A percentile compares a stretch with the other conserved stretches of the same genome.
phyloP scores from a whole-genome alignment of 2,888 invertebrate species.

The Merodon equestris region DNA sequence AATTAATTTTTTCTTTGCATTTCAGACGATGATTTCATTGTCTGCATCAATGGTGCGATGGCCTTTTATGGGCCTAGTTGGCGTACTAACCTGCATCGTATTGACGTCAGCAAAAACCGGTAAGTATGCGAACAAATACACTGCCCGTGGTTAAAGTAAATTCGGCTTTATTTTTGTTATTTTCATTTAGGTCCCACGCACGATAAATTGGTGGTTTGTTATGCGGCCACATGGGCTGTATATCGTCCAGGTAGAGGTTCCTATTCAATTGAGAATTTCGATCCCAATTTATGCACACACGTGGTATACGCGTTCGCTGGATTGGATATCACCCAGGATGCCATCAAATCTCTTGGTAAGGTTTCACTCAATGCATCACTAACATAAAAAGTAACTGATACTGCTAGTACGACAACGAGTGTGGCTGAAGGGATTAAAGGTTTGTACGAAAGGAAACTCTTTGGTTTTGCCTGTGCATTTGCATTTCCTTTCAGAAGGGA shows the following conservation, averaged over 20 bases:
- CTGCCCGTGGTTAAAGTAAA: no score
- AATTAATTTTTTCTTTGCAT: constrained; percentile 11
- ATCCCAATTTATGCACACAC: constrained; percentile 88
- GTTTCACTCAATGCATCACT: constrained; percentile 41
- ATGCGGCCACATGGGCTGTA: constrained; percentile 89
- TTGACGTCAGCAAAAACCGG: constrained; percentile 61
- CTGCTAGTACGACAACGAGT: background rate
- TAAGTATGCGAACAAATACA: constrained; percentile 17
- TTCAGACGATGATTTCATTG: constrained; percentile 55
- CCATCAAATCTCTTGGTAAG: constrained; percentile 86
- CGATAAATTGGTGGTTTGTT: constrained; percentile 88
- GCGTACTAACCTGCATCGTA: constrained; percentile 49
- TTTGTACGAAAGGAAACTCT: constrained; percentile 19
- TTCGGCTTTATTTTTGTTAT: constrained; percentile 16
- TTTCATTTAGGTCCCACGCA: constrained; percentile 82
- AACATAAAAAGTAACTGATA: constrained; percentile 35
- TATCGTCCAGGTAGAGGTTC: constrained; percentile 85
- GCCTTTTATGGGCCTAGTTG: constrained; percentile 57
- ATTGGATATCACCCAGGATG: constrained; percentile 83
- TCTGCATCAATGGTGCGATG: constrained; percentile 53
- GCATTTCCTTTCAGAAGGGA: constrained; percentile 45
- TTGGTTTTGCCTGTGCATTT: constrained; percentile 41
- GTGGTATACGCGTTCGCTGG: constrained; percentile 91
- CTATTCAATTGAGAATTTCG: constrained; percentile 84
- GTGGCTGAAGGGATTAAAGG: constrained; percentile 15